A percentile compares a stretch with the other conserved stretches of the same genome.
These are phyloP conservation scores for Eunapius fragilis DNA, from an alignment of 37 sponge, comb jelly and placozoan species.

Conservation along the genomic window DNA sequence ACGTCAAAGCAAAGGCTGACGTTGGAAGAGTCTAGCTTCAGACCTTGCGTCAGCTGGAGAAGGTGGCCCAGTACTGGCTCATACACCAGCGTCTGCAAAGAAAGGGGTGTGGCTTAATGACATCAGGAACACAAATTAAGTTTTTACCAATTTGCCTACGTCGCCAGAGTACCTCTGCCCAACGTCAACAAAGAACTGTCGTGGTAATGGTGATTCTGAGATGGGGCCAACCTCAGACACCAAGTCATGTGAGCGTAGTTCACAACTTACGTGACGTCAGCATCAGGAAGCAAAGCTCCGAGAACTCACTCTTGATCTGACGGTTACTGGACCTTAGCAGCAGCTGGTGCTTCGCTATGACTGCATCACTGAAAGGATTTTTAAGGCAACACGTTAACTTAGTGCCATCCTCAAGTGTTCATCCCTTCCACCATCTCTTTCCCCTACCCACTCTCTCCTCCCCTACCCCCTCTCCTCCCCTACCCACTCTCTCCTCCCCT, in stretches of 20 bases:
- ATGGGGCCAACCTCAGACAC: too few relatives aligned
- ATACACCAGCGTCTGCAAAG: background rate
- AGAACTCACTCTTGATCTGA: background rate
- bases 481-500: too few relatives aligned
- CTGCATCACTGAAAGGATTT: background rate
- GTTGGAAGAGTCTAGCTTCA: background rate
- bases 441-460: too few relatives aligned
- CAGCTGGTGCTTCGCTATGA: background rate
- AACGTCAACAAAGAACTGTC: background rate
- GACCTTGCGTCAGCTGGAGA: background rate
- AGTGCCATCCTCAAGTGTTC: too few relatives aligned
- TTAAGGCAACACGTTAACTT: background rate
- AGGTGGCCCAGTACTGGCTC: background rate
- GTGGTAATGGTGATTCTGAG: background rate
- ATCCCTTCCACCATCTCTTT: too few relatives aligned
- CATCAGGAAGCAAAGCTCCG: background rate
- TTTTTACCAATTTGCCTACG: background rate
- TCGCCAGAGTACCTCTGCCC: background rate
- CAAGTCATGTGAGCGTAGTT: too few relatives aligned
- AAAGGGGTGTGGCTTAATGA: background rate
- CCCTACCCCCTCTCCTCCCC: too few relatives aligned
- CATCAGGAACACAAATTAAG: background rate
- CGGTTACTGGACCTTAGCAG: background rate
- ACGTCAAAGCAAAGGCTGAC: background rate
- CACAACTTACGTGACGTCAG: background rate